These are phyloP conservation scores for Latheticus oryzae DNA, from an alignment of 2,888 invertebrate species.

Conservation along the genomic window DNA sequence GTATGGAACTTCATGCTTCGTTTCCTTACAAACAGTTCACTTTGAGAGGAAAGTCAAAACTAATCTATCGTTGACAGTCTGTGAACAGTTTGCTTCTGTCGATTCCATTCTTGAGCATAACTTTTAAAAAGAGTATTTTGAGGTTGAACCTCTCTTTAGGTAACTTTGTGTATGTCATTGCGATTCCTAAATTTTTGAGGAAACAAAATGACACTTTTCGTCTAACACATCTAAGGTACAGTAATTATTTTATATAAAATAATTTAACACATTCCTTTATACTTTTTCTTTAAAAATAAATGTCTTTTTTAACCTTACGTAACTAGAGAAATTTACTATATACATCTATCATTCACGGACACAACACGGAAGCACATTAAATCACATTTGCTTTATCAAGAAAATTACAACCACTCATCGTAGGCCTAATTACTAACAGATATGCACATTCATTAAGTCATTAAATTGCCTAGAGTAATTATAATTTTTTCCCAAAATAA, in stretches of 20 bases:
- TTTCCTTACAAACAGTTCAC: constrained; percentile 40
- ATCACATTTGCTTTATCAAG: constrained; percentile 58
- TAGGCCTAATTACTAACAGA: constrained; percentile 38
- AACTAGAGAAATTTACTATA: constrained; percentile 29
- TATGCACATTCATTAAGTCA: constrained; percentile 41
- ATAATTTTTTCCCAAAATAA: neutral
- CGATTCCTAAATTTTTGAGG: constrained; percentile 9
- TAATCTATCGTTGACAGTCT: constrained; percentile 18
- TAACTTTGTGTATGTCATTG: constrained; percentile 40
- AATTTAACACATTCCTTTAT: constrained; percentile 25
- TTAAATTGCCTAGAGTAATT: neutral
- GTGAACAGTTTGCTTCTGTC: constrained; percentile 22
- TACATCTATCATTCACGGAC: constrained; percentile 40
- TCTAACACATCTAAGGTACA: constrained; percentile 34
- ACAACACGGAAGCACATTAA: constrained; percentile 60
- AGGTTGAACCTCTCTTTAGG: constrained; percentile 42
- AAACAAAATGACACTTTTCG: constrained; percentile 27
- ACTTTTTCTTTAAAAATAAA: constrained; percentile 29
- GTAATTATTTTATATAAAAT: constrained; percentile 27
- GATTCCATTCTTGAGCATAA: constrained; percentile 53
- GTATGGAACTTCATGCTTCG: constrained; percentile 57
- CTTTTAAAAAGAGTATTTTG: constrained; percentile 47
- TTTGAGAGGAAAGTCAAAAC: constrained; percentile 36
- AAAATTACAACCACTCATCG: constrained; percentile 39
- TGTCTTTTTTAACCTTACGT: constrained; percentile 30